Evolutionary conservation across 2,113 vertebrate genomes (phyloP).

Genomic region (Dipodomys ordii): DNA sequence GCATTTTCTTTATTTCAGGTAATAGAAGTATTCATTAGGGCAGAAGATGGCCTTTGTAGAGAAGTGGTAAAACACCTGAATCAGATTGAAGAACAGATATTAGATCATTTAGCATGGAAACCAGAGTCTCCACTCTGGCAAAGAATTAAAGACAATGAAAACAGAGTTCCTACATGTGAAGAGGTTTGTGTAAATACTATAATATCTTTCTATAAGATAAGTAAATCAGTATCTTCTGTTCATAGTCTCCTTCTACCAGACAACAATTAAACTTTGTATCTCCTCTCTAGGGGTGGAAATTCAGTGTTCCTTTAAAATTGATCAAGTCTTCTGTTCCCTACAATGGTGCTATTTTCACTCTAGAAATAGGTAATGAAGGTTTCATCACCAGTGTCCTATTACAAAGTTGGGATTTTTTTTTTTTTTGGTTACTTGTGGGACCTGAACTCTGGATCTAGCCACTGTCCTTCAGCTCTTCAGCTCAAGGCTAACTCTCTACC

Average conservation of each 20-base stretch:
- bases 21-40: constrained; percentile 95
- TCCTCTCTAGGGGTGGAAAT: neutral
- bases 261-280: neutral
- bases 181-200: constrained; percentile 86
- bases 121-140: constrained; percentile 93
- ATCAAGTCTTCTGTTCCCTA: neutral
- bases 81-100: constrained; percentile 95
- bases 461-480: too few relatives aligned
- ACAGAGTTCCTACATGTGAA: constrained; percentile 91
- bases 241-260: neutral
- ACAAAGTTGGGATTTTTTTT: constrained; percentile 25
- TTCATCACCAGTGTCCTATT: neutral
- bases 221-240: neutral
- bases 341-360: accelerated
- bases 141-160: constrained; percentile 90
- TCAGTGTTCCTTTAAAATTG: neutral
- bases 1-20: constrained; percentile 85
- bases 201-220: neutral
- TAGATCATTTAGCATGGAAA: constrained; percentile 96
- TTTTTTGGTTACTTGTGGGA: too few relatives aligned
- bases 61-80: constrained; percentile 97
- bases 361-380: neutral
- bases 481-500: too few relatives aligned
- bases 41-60: constrained; percentile 95
- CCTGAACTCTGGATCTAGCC: too few relatives aligned